Evolutionary conservation across 1,140 invertebrate genomes (phyloP), one percentile per base, ranked within the genome.

Genomic region (Conus ventricosus): DNA sequence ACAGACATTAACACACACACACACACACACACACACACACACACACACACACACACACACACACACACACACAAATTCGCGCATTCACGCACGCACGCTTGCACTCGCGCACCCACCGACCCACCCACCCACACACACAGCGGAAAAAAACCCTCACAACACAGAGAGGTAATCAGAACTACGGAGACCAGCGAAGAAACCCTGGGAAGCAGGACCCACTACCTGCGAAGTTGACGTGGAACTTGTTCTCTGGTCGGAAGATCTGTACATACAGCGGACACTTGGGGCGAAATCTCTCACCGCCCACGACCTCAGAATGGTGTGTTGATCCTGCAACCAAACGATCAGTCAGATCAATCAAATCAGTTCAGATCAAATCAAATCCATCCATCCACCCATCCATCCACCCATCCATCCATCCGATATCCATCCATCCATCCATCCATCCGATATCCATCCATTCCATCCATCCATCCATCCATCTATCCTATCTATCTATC

Each of bases 251-350:
- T 67, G 98, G 98, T 94, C 98, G 96, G 96, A 99, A 99, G 90
- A 99, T 99, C 95, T 99, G 99, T 82, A 99, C 98, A 95, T 99
- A 99, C 95, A 99, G 98, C 54, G 98, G 98, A 88, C 99, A 98
- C 92, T 97, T 97, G 51, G 98, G 0, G 98, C 98, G 95, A 99
- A 99, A 95, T 99, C 99, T 95, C 99, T 99, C 17, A 99, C 98
- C 8, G 99, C 99, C 99, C 99, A 99, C 20, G 98, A 99, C 90
- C 99, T 96, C 78, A 99, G 96, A 91, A 99, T 99, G 8, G 98
- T 99, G 94, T 99, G 98, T 94, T 99, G 98, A 94, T 99, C 99
- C 97, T 97, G 91, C 27, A 90, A 88, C 87, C 82, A 87, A 54
- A 0, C 67, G 1, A 63, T 89, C 39, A 83, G 17, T 25, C n/a